Base-by-base conservation (phyloP, 2,888 invertebrate species). In the Auanema sp. region DNA sequence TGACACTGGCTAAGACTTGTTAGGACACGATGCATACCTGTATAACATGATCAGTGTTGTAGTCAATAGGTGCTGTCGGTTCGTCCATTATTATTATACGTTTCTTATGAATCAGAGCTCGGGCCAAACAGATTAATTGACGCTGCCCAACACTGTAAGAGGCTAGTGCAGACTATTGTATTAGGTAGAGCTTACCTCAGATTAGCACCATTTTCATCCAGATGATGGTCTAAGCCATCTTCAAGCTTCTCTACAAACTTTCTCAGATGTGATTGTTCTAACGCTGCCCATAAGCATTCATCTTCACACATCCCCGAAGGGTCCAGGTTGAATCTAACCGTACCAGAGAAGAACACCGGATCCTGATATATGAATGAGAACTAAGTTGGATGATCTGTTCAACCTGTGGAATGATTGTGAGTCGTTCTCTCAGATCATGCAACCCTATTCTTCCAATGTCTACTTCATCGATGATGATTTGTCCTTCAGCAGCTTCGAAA, bases 121-220 rank as follows among this genome's bases (percentile, higher is more conserved):
- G 71, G 1, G 85, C 85, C 53, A 87, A 75, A 67, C 86, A 87
- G 16, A 87, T 73, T 57, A 87, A 78, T 75, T 87, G 87, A 12
- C 86, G 74, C 74, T 87, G 86, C 5, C 87, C 87, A 24, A 86
- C 85, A 78, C 86, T 75, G 54, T 49, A 72, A 57, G n/a, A 49
- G 4, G 25, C n/a, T 18, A 24, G 24, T 16, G n/a, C n/a, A n/a
- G n/a, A n/a, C n/a, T n/a, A n/a, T n/a, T n/a, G n/a, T n/a, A n/a
- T n/a, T n/a, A n/a, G n/a, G n/a, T n/a, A n/a, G n/a, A n/a, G 5
- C n/a, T 11, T 18, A 76, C 76, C 73, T 87, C 65, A 87, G 80
- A 86, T 95, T 96, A 83, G 92, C 92, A 57, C 95, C 95, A 61
- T 93, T 93, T 85, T 96, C 95, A 3, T 90, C 87, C 57, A 94